phyloP scores from a whole-genome alignment of 2,113 vertebrate species.

The Microcebus tavaratra region DNA sequence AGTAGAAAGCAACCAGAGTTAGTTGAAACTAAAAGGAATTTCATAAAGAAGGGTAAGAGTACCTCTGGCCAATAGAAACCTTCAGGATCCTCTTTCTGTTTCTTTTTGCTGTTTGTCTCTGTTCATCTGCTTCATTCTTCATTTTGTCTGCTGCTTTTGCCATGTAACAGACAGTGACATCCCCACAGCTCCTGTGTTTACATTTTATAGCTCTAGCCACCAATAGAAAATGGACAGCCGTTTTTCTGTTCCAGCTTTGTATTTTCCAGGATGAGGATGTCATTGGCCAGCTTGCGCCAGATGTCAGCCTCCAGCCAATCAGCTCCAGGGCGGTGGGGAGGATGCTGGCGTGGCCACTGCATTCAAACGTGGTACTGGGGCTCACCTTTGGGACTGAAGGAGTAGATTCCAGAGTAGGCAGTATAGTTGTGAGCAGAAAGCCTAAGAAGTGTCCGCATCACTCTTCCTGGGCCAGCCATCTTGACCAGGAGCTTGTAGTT shows the following conservation, averaged over 20 bases:
- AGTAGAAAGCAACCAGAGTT: background rate
- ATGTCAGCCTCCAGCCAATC: background rate
- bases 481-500: fast-evolving
- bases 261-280: background rate
- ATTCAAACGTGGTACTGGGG: fast-evolving
- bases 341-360: background rate
- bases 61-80: background rate
- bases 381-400: background rate
- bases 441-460: fast-evolving
- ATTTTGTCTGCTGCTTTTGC: background rate
- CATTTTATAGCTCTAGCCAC: background rate
- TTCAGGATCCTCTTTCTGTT: background rate
- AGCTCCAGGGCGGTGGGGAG: too few species aligned
- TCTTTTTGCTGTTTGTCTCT: background rate
- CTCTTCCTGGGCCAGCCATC: fast-evolving
- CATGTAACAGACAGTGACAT: background rate
- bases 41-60: background rate
- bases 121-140: background rate
- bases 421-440: background rate
- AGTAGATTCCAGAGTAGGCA: background rate
- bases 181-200: background rate
- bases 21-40: background rate
- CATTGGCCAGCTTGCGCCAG: background rate
- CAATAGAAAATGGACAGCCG: background rate
- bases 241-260: background rate